Evolutionary conservation across 2,113 vertebrate species (phyloP), one percentile per base, ranked within the genome.

Genomic region (Crotalus horridus): DNA sequence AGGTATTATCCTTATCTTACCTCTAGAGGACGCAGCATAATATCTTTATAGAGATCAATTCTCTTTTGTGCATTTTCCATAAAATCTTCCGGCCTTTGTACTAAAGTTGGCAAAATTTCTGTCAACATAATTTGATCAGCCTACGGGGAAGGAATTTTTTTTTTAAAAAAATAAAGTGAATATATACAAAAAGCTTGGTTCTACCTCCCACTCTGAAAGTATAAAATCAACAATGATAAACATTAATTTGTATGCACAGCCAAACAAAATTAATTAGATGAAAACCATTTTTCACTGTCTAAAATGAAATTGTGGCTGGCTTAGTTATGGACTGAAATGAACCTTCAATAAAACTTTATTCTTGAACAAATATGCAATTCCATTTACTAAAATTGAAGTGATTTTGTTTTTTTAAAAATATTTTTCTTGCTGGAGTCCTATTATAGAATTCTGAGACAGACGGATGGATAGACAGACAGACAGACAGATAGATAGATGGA

Each of bases 71-170:
- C 90, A 89, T 98, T 99, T 96, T 97, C 96, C 74, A 97, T 91
- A 74, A 97, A 94, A 96, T 99, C 97, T 92, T 99, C 98, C 89
- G 98, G 98, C 88, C 96, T 96, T 94, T 98, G 98, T 48, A 99
- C 98, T 90, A 99, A 93, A 0, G 98, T 96, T 91, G 97, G 92
- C 91, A 97, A 94, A 93, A 96, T 64, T 64, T 97, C 96, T 88
- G 95, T 95, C 69, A 92, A 87, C 58, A 12, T 69, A 89, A 1
- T 59, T 94, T 95, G 92, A 96, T 96, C 95, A 48, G 96, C 58
- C 97, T 98, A 95, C 53, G 55, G 89, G 81, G 69, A 92, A 20
- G 94, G 59, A 6, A 46, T 6, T 46, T 46, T 46, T 46, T 46
- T 46, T 46, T 46, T 5, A 43, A 43, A 43, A 43, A 43, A 7